Evolutionary conservation across 2,113 vertebrate species (phyloP), one percentile per base, ranked within the genome.

Genomic region (Otus sunia): DNA sequence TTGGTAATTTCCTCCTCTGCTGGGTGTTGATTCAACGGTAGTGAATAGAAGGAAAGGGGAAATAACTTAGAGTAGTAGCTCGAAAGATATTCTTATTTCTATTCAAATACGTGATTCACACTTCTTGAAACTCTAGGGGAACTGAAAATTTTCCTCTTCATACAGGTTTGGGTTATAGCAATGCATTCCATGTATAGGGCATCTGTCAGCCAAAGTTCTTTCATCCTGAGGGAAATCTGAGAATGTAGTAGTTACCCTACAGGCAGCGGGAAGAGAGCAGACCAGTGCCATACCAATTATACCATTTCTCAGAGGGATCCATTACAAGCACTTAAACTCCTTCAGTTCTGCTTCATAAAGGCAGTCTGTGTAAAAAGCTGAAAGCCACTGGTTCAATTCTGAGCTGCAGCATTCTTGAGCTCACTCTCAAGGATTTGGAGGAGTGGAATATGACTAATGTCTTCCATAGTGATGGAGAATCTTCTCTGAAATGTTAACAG

Each of bases 301-400:
- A 92, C 34, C 18, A 43, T 91, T 90, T 96, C 96, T 97, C 97
- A 95, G 83, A 94, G 95, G 77, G 47, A 89, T 96, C 72, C 85
- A 79, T 94, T 97, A 89, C 85, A 95, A 91, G 84, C 47, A 92
- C 63, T 96, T 93, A 94, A 92, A 90, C 36, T 87, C 88, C 69
- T 84, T 94, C 92, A 77, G 25, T 93, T 96, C 82, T 79, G 69
- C 47, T 93, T 86, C 86, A 87, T 88, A 91, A 94, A 97, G 47
- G 67, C 56, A 88, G 49, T 37, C 56, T 78, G 41, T 93, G 86
- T 96, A 88, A 95, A 93, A 96, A 95, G 63, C 60, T 90, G 77
- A 95, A 96, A 92, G 62, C 34, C 73, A 86, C 58, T 75, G 23
- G 71, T 47, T 90, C 86, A 95, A 97, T 90, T 96, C 63, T 90